Conservation (phyloP, 2,113 vertebrate genomes). For the Pavo muticus region DNA sequence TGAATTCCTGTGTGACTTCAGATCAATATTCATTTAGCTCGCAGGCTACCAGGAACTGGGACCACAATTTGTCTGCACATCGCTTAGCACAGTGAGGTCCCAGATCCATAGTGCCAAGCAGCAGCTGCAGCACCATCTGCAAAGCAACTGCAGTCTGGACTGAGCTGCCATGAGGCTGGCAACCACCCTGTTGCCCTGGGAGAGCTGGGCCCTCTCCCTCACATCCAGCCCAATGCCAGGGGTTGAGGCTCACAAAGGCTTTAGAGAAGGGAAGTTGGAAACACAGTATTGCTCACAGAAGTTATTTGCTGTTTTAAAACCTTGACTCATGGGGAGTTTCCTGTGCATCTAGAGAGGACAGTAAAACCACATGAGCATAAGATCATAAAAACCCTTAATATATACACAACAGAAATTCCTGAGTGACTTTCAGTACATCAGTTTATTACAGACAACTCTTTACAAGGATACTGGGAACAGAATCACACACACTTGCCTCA, state of each 20-base stretch:
- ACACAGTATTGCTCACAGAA: background rate
- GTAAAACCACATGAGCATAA: background rate
- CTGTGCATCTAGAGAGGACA: background rate
- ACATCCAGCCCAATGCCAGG: background rate
- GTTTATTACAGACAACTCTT: background rate
- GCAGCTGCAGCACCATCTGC: background rate
- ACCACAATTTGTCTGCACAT: background rate
- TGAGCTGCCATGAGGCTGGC: fast-evolving
- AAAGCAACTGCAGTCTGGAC: background rate
- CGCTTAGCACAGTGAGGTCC: background rate
- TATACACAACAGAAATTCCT: background rate
- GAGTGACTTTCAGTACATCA: background rate
- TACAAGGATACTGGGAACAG: background rate
- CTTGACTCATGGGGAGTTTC: background rate
- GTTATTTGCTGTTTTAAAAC: background rate
- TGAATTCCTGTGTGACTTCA: background rate
- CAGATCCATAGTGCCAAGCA: background rate
- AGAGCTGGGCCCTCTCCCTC: background rate
- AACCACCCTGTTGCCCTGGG: background rate
- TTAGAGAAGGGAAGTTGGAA: background rate
- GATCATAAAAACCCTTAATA: background rate
- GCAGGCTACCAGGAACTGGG: background rate
- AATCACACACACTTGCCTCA: fast-evolving
- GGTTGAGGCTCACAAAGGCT: background rate
- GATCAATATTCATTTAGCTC: background rate